A percentile compares a stretch with the other conserved stretches of the same genome.
Evolutionary conservation across 2,888 invertebrate species (phyloP).

Genomic region (Stenodema calcarata): DNA sequence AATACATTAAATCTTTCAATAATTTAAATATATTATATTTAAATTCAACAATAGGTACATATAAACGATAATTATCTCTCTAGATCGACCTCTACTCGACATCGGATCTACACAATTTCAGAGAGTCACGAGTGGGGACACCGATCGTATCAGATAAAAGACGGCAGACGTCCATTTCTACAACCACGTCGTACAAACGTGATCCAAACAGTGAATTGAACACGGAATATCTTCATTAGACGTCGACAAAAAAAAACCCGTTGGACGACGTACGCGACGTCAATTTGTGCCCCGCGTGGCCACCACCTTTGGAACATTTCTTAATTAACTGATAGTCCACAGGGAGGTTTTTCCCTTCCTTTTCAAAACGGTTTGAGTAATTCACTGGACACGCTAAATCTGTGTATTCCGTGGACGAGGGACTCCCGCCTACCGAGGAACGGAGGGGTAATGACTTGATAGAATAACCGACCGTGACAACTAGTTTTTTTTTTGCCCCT

Average conservation of each 20-base stretch:
- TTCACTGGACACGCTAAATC: slow-evolving; percentile 32
- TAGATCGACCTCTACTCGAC: no score
- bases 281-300: slow-evolving; percentile 8
- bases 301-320: neutral
- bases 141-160: neutral
- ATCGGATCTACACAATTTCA: no score
- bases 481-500: neutral
- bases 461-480: neutral
- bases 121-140: neutral
- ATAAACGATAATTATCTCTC: no score
- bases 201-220: neutral
- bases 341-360: neutral
- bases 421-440: neutral
- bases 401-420: slow-evolving; percentile 6
- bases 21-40: no score
- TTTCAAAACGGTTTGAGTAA: neutral
- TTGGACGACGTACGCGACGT: neutral
- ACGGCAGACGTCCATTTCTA: neutral
- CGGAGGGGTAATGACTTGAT: neutral
- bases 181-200: neutral
- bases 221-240: slow-evolving; percentile 32
- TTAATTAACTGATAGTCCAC: slow-evolving; percentile 25
- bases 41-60: no score
- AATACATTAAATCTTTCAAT: no score
- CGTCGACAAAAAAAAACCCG: neutral